phyloP scores from a whole-genome alignment of 2,888 invertebrate genomes.

The Philaethria dido region DNA sequence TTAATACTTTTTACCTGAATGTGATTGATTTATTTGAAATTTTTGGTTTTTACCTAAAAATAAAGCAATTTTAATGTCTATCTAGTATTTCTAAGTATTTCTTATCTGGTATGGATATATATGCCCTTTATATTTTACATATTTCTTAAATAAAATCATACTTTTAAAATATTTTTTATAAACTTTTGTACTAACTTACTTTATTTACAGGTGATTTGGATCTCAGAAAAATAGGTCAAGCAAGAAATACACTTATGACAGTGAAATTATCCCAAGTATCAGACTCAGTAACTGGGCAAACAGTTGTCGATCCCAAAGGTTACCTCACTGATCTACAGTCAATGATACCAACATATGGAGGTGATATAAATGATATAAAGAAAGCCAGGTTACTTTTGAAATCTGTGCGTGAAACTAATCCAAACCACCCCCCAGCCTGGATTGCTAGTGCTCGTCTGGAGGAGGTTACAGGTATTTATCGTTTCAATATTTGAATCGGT shows the following conservation, averaged over 20 bases:
- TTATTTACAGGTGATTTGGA: constrained; percentile 92
- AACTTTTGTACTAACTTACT: not conserved
- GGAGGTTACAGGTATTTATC: constrained; percentile 98
- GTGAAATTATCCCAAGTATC: constrained; percentile 98
- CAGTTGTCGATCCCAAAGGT: constrained; percentile 99
- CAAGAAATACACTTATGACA: constrained; percentile 99
- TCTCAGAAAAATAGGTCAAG: constrained; percentile 99
- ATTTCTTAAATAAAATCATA: too few species aligned
- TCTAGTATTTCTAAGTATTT: too few species aligned
- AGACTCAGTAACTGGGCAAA: constrained; percentile 99
- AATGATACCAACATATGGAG: constrained; percentile 99
- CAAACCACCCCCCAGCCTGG: constrained; percentile 99
- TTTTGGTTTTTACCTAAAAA: too few species aligned
- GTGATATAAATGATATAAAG: constrained; percentile 98
- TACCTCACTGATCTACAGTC: constrained; percentile 99
- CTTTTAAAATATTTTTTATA: not conserved
- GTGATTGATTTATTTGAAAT: too few species aligned
- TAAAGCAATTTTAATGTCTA: too few species aligned
- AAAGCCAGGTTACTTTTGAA: constrained; percentile 97
- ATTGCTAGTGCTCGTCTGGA: constrained; percentile 99
- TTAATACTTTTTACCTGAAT: too few species aligned
- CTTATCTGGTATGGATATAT: too few species aligned
- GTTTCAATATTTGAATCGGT: too few species aligned
- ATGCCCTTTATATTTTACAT: too few species aligned
- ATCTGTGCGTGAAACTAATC: constrained; percentile 98